phyloP scores from a whole-genome alignment of 2,888 invertebrate genomes.

The Zeuzera pyrina region DNA sequence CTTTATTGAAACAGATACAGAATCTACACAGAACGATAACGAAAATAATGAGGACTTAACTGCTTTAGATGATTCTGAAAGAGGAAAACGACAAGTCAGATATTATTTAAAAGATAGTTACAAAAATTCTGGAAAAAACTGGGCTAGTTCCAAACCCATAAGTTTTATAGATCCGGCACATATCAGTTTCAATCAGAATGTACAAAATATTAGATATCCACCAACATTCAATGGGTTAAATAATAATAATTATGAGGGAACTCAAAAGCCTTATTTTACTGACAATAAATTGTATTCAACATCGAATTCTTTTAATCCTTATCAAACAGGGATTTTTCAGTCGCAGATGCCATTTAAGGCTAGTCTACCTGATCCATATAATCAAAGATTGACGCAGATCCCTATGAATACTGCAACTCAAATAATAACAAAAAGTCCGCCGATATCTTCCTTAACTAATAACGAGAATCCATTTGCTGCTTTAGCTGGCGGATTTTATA shows the following conservation, averaged over 20 bases:
- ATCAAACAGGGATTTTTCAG: slow-evolving; percentile 33
- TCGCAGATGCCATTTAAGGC: slow-evolving; percentile 46
- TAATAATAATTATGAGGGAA: slow-evolving; percentile 31
- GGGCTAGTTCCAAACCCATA: slow-evolving; percentile 40
- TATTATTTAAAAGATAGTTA: slow-evolving; percentile 50
- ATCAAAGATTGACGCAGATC: slow-evolving; percentile 32
- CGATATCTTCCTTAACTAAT: slow-evolving; percentile 60
- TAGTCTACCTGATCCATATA: slow-evolving; percentile 44
- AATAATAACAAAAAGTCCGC: slow-evolving; percentile 71
- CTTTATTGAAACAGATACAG: slow-evolving; percentile 34
- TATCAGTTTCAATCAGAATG: slow-evolving; percentile 33
- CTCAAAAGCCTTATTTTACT: slow-evolving; percentile 29
- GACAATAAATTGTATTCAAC: slow-evolving; percentile 35
- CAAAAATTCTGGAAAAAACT: slow-evolving; percentile 40
- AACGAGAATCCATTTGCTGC: slow-evolving; percentile 47
- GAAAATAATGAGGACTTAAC: slow-evolving; percentile 23
- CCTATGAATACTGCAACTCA: slow-evolving; percentile 43
- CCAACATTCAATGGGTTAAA: slow-evolving; percentile 25
- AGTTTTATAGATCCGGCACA: slow-evolving; percentile 41
- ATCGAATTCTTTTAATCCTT: slow-evolving; percentile 37
- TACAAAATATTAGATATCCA: slow-evolving; percentile 38
- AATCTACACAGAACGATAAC: slow-evolving; percentile 19
- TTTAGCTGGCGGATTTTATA: slow-evolving; percentile 72
- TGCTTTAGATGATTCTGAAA: slow-evolving; percentile 43
- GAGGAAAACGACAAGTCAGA: slow-evolving; percentile 63